A percentile compares a stretch with the other conserved stretches of the same genome.
These are phyloP conservation scores for Brotula barbata DNA, from an alignment of 2,797 vertebrate genomes.

Conservation along the genomic window DNA sequence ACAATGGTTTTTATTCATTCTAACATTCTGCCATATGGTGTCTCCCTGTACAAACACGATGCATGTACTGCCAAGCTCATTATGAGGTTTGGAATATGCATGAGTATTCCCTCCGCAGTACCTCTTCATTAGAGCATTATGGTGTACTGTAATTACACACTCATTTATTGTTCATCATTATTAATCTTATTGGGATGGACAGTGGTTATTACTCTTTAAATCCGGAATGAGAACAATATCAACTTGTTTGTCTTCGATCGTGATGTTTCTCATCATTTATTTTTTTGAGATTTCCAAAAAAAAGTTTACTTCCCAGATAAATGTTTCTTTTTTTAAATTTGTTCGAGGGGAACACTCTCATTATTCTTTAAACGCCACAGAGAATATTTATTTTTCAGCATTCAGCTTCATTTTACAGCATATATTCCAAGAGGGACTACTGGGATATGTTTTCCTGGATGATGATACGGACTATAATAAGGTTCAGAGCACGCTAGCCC, in stretches of 20 bases:
- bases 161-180: conserved; percentile 63
- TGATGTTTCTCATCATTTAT: too few relatives aligned
- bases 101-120: conserved; percentile 53
- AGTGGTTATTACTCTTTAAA: conserved; percentile 34
- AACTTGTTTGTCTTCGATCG: too few relatives aligned
- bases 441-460: conserved; percentile 48
- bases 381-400: conserved; percentile 35
- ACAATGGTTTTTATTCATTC: conserved; percentile 54
- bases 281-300: too few relatives aligned
- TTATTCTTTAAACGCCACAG: conserved; percentile 8
- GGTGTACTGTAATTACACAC: conserved; percentile 60
- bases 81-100: conserved; percentile 55
- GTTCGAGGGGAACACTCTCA: conserved; percentile 22
- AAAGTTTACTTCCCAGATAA: background rate
- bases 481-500: conserved; percentile 63
- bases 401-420: conserved; percentile 51
- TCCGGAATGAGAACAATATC: too few relatives aligned
- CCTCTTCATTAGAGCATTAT: conserved; percentile 51
- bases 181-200: conserved; percentile 52
- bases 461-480: conserved; percentile 66
- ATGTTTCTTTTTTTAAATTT: conserved; percentile 5
- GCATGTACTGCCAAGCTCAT: conserved; percentile 61
- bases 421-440: conserved; percentile 54
- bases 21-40: conserved; percentile 53
- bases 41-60: conserved; percentile 51